Evolutionary conservation across 2,113 vertebrate species (phyloP), one percentile per base, ranked within the genome.

Genomic region (Noturus placidus): DNA sequence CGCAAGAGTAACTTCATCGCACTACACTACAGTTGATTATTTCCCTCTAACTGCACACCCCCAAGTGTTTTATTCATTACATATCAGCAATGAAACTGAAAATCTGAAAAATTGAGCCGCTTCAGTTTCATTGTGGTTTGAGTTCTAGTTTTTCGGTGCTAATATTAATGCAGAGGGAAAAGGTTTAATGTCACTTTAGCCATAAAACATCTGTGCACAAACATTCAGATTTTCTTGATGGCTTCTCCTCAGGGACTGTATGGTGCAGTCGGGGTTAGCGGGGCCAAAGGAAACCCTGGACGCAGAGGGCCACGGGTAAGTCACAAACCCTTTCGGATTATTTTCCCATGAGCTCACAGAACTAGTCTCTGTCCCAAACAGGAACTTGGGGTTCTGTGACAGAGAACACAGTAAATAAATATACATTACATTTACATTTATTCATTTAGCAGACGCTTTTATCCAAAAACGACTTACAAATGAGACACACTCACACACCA

Each of bases 211-310:
- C 10, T 38, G 79, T 56, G 5, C 35, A 5, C 4, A 33, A 33
- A 80, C 8, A 8, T 80, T 80, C 57, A 1, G 0, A 20, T 80
- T 50, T 50, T 67, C 61, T n/a, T 80, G 20, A 50, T 72, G 15
- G 17, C 20, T 30, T 67, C 54, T 72, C 54, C 33, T 80, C 54
- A 90, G 89, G 89, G 89, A 8, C 30, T 72, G 1, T 85, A 81
- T 8, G 89, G 89, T 57, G 15, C 56, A 42, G 20, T 74, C 59
- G 89, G 89, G 46, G 14, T 2, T 90, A 19, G 69, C 30, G 89
- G 89, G 38, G 35, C 46, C 35, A 85, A 84, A 42, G 89, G 89
- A 76, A 81, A 56, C 25, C 67, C 50, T 11, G 89, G 89, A 76
- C 9, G 0, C 1, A 83, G 57, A 84, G 89, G 89, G 4, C 46